Conservation (phyloP, 1,140 invertebrate genomes). For the Scaptomyza hsui region DNA sequence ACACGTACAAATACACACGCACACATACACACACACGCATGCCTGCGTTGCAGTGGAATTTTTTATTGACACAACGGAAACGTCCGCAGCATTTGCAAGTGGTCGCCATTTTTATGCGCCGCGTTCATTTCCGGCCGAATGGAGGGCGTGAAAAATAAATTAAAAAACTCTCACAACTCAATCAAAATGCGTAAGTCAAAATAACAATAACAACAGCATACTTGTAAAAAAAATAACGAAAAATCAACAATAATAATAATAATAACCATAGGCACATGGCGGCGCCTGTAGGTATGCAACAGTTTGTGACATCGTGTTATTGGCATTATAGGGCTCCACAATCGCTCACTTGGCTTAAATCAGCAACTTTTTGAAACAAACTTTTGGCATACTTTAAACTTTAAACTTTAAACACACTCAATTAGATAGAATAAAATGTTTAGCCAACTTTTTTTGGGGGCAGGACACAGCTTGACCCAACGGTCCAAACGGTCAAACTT, state of each 20-base stretch:
- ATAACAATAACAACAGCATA: conserved; percentile 48
- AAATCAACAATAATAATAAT: conserved; percentile 23
- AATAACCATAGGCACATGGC: conserved; percentile 7
- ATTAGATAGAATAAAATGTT: conserved; percentile 82
- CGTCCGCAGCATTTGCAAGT: conserved; percentile 27
- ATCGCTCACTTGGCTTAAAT: conserved; percentile 44
- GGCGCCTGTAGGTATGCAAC: conserved; percentile 44
- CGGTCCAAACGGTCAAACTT: conserved; percentile 74
- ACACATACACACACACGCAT: not conserved
- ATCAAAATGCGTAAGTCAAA: conserved; percentile 65
- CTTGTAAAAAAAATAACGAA: not conserved
- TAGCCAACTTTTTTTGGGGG: conserved; percentile 68
- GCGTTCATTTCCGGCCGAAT: conserved; percentile 52
- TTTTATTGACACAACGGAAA: conserved; percentile 57
- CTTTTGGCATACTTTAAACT: conserved; percentile 78
- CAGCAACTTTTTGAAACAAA: conserved; percentile 54
- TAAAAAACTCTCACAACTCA: conserved; percentile 53
- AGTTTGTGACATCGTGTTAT: conserved; percentile 50
- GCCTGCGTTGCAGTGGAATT: conserved; percentile 11
- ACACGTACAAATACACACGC: conserved; percentile 5
- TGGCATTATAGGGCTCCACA: conserved; percentile 39
- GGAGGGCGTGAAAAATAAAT: conserved; percentile 61
- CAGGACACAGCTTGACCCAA: conserved; percentile 79
- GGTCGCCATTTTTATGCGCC: conserved; percentile 53
- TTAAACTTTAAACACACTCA: conserved; percentile 82